Percentiles rank a stretch among this genome's conserved stretches.
Evolutionary conservation across 2,113 vertebrate genomes (phyloP).

Genomic region (Pituophis catenifer): DNA sequence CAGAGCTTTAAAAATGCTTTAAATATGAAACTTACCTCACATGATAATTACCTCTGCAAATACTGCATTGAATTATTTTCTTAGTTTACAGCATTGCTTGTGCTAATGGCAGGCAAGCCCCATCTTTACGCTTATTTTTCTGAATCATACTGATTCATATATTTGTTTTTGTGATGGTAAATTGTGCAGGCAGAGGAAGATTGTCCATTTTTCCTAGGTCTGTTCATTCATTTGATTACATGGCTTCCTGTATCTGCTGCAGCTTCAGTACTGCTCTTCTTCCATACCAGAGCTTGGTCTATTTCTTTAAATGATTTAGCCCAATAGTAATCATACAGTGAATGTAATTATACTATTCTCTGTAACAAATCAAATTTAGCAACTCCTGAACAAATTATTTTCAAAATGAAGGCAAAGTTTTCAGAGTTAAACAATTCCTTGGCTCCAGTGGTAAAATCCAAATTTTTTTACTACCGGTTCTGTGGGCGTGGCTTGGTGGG

Average conservation of each 20-base stretch:
- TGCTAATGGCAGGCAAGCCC: not conserved
- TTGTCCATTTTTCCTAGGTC: not conserved
- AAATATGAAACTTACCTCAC: conserved; percentile 32
- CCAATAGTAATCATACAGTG: not conserved
- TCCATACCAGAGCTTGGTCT: not conserved
- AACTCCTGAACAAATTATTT: not conserved
- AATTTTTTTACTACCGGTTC: too few species aligned
- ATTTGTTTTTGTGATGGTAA: not conserved
- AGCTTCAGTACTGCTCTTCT: not conserved
- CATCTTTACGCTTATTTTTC: not conserved
- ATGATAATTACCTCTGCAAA: conserved; percentile 6
- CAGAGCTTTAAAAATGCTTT: not conserved
- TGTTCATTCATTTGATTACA: not conserved
- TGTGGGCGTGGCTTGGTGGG: too few species aligned
- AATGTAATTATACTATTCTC: not conserved
- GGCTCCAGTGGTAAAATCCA: too few species aligned
- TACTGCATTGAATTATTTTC: not conserved
- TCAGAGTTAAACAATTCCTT: not conserved
- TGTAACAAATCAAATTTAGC: not conserved
- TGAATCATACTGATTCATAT: not conserved
- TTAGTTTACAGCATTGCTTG: not conserved
- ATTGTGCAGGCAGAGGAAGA: not conserved
- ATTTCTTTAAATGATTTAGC: not conserved
- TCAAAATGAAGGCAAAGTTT: not conserved
- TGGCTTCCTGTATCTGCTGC: not conserved